Evolutionary conservation across 1,140 invertebrate species (phyloP).

Genomic region (Aphidius ervi): DNA sequence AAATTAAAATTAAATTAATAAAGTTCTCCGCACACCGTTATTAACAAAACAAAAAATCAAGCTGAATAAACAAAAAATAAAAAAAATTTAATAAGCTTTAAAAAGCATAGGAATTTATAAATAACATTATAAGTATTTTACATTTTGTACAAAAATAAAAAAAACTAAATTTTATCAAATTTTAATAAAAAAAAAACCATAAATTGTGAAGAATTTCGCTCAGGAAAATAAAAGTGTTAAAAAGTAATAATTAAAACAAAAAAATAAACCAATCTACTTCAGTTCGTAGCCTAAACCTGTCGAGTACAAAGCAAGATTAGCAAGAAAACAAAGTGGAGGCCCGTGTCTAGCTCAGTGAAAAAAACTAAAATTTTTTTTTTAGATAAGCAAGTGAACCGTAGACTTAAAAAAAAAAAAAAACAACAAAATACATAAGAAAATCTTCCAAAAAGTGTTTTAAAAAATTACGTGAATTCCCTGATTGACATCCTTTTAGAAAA

Average conservation of each 20-base stretch:
- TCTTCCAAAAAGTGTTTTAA: too few species aligned
- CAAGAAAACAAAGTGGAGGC: constrained; percentile 16
- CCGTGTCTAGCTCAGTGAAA: constrained; percentile 19
- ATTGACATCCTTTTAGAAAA: too few species aligned
- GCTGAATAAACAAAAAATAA: constrained; percentile 13
- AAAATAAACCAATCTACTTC: constrained; percentile 49
- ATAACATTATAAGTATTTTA: constrained; percentile 26
- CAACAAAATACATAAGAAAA: neutral
- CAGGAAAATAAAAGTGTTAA: constrained; percentile 16
- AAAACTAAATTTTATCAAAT: constrained; percentile 19
- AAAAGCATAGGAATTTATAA: constrained; percentile 24
- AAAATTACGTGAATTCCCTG: too few species aligned
- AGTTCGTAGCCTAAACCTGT: constrained; percentile 55
- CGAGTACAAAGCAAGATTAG: constrained; percentile 45
- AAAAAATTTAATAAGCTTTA: constrained; percentile 6
- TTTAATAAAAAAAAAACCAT: constrained; percentile 18
- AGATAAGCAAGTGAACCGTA: neutral
- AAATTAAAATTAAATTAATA: constrained; percentile 17
- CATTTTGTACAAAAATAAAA: constrained; percentile 17
- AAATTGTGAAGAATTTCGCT: constrained; percentile 12
- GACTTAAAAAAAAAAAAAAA: neutral
- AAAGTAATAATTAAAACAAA: constrained; percentile 21
- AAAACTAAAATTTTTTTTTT: neutral
- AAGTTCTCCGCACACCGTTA: constrained; percentile 18
- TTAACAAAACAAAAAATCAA: constrained; percentile 17